A percentile compares a stretch with the other conserved stretches of the same genome.
phyloP scores from a whole-genome alignment of 1,140 invertebrate genomes.

The Drosophila ironensis region DNA sequence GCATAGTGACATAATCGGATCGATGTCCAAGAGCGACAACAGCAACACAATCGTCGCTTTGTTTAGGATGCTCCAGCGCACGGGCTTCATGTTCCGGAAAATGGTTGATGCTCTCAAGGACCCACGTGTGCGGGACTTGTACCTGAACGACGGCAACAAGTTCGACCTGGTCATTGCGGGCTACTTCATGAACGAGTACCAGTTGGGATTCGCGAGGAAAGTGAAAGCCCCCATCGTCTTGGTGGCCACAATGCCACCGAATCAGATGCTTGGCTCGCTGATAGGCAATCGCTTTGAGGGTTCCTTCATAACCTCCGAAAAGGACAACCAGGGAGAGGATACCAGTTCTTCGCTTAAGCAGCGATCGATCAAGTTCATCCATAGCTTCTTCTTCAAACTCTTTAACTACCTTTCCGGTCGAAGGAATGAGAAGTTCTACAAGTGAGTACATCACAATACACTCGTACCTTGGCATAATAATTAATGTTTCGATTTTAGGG shows the following conservation, averaged over 20 bases:
- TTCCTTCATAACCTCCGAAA: constrained; percentile 23
- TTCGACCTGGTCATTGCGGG: constrained; percentile 45
- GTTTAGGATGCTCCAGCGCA: not conserved
- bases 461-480: no score
- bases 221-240: constrained; percentile 35
- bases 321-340: not conserved
- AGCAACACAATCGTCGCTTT: not conserved
- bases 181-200: constrained; percentile 31
- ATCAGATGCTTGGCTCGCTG: constrained; percentile 2
- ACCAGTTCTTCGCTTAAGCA: constrained; percentile 9
- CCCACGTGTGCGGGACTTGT: constrained; percentile 22
- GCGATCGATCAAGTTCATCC: constrained; percentile 3
- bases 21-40: constrained; percentile 16
- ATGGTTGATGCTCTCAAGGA: constrained; percentile 19
- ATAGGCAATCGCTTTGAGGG: constrained; percentile 37
- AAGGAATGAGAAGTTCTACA: not conserved
- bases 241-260: not conserved
- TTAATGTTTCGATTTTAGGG: not conserved
- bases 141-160: constrained; percentile 23
- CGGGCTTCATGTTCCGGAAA: constrained; percentile 8
- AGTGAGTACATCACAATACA: not conserved
- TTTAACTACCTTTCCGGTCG: not conserved
- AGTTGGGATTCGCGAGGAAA: constrained; percentile 35
- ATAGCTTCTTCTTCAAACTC: not conserved
- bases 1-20: not conserved